Percentiles rank a stretch among this genome's conserved stretches.
Evolutionary conservation across 2,113 vertebrate genomes (phyloP).

Genomic region (Varanus komodoensis): DNA sequence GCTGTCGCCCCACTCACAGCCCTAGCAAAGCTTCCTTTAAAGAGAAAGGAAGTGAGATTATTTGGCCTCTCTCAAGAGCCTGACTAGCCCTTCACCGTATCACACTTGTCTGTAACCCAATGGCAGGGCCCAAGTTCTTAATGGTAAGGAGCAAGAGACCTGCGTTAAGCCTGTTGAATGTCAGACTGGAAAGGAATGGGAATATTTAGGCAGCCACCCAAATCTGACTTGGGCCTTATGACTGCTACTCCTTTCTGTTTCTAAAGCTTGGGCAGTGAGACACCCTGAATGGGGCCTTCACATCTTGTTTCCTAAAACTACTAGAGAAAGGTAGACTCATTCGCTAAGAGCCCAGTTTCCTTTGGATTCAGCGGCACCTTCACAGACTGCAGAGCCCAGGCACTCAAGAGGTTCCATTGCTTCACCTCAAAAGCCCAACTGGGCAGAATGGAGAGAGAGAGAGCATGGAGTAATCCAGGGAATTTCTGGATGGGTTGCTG

Average conservation of each 20-base stretch:
- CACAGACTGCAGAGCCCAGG: accelerated
- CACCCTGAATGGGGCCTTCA: background rate
- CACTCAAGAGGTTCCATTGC: background rate
- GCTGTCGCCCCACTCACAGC: background rate
- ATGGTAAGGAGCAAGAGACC: background rate
- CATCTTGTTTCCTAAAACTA: background rate
- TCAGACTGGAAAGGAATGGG: background rate
- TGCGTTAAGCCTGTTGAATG: background rate
- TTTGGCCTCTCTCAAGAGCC: background rate
- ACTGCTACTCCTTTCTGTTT: background rate
- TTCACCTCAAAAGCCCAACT: no score
- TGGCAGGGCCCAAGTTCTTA: background rate
- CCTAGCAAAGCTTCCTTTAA: background rate
- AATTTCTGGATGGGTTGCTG: background rate
- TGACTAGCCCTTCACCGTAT: background rate
- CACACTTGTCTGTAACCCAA: no score
- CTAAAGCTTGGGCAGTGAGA: background rate
- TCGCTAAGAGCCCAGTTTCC: accelerated
- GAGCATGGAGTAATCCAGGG: background rate
- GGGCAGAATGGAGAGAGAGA: background rate
- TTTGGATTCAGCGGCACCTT: accelerated
- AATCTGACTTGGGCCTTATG: background rate
- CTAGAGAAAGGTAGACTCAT: background rate
- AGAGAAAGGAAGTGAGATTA: no score
- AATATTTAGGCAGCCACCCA: background rate